These are phyloP conservation scores for Rhinopomastus cyanomelas DNA, from an alignment of 2,113 vertebrate species.

Conservation along the genomic window DNA sequence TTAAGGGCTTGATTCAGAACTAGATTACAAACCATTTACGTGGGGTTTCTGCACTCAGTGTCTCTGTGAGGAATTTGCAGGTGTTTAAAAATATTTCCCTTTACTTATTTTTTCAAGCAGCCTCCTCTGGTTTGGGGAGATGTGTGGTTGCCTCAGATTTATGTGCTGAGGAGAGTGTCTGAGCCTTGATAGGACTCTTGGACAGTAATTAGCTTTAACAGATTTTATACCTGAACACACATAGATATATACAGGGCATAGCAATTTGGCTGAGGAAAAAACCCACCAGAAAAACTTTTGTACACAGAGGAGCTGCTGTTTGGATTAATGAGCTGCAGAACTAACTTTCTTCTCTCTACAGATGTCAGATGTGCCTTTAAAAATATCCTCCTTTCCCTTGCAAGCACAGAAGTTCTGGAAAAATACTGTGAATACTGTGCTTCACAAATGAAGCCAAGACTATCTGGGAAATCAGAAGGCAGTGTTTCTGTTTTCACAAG, in stretches of 20 bases:
- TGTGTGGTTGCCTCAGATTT: background rate
- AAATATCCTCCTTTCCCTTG: background rate
- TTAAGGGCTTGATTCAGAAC: constrained; percentile 50
- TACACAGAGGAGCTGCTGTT: background rate
- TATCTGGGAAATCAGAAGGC: background rate
- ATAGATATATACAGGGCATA: constrained; percentile 1
- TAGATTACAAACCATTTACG: constrained; percentile 28
- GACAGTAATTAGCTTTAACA: constrained; percentile 48
- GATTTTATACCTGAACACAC: constrained; percentile 42
- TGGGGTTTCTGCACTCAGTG: constrained; percentile 13
- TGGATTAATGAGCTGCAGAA: constrained; percentile 39
- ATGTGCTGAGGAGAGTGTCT: background rate
- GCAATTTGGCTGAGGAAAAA: background rate
- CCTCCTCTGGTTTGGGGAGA: background rate
- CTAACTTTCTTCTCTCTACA: background rate
- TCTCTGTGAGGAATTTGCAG: background rate
- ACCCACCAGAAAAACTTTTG: background rate
- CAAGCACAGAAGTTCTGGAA: background rate
- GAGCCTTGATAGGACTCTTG: constrained; percentile 8
- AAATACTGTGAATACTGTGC: background rate
- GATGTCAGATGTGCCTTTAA: background rate
- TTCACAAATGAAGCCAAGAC: background rate
- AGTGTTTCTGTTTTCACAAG: background rate
- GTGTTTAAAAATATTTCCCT: no score
- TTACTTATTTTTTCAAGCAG: constrained; percentile 34